Evolutionary conservation across 2,797 vertebrate genomes (phyloP).

Genomic region (Erethizon dorsatum): DNA sequence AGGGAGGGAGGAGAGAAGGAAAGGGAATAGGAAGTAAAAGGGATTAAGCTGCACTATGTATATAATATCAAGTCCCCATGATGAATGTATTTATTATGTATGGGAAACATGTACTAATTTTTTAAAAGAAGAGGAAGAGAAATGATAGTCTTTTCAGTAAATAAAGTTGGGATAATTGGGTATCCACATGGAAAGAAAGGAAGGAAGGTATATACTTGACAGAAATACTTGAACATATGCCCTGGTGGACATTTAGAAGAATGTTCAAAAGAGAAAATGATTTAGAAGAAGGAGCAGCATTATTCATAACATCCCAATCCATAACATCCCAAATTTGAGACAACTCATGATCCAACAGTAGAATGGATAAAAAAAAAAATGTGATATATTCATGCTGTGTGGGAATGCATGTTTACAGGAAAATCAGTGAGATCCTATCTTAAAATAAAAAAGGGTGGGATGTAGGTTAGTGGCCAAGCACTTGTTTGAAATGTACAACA

Average conservation of each 20-base stretch:
- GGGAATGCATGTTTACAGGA: not conserved
- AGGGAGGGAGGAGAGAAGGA: no score
- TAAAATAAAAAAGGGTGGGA: not conserved
- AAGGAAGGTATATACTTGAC: not conserved
- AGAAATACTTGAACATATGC: conserved; percentile 48
- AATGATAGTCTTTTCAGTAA: conserved; percentile 44
- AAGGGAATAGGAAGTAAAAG: no score
- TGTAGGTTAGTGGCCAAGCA: not conserved
- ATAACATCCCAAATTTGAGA: conserved; percentile 65
- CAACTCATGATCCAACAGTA: conserved; percentile 47
- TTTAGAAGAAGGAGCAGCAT: not conserved
- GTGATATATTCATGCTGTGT: not conserved
- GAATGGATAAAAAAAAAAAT: not conserved
- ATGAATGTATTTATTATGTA: not conserved
- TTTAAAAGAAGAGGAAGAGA: not conserved
- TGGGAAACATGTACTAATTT: not conserved
- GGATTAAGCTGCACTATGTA: no score
- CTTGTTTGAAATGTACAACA: not conserved
- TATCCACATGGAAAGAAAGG: conserved; percentile 24
- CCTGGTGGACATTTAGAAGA: conserved; percentile 31
- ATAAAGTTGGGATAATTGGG: not conserved
- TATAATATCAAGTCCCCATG: not conserved
- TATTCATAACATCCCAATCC: conserved; percentile 59
- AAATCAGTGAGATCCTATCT: not conserved
- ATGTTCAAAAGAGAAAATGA: conserved; percentile 21